Base-by-base conservation (phyloP, 2,797 vertebrate genomes). In the Cynodonichthys magdalenae region DNA sequence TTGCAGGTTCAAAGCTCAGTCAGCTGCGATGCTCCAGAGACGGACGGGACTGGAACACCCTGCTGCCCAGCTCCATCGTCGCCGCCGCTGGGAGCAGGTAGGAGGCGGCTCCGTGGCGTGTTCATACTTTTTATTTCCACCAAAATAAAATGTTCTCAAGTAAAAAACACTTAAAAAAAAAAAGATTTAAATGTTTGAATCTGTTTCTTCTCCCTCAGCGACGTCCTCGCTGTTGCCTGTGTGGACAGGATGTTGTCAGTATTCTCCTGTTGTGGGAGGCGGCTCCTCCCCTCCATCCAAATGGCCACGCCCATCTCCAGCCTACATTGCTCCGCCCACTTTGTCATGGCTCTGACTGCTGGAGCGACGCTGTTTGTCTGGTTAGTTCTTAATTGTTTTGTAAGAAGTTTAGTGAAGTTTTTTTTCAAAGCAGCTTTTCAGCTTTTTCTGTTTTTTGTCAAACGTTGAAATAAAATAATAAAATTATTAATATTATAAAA, bases 341-440 rank as follows among this genome's bases (percentile, higher is more conserved):
- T 94, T 31, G 90, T 98, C 82, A 99, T 99, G 97, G 95, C 92
- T 0, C 94, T 98, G 75, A 98, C 94, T 0, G 93, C 96, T 15
- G 93, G 93, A 4, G 97, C 96, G n/a, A 92, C 92, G 0, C 92
- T 99, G 9, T 98, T 95, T 3, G 96, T 99, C 77, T 99, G 97
- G 97, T 99, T 69, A 88, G 94, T 90, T 80, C 53, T 6, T 6
- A n/a, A 2, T 46, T 47, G 9, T 10, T 18, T 0, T 10, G n/a
- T 19, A 10, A 11, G 10, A 24, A 24, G 24, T 24, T 24, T 24
- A 24, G 24, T 24, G 24, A 36, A 5, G 34, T 36, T 36, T 36
- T 36, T 7, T 7, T 39, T 10, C 9, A 36, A 36, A 12, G 34
- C 34, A 36, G 3, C 34, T 7, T 36, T 36, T 36, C 2, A 36